Percentiles rank a stretch among this genome's conserved stretches.
phyloP scores from a whole-genome alignment of 1,140 invertebrate genomes.

The Camponotus pennsylvanicus region DNA sequence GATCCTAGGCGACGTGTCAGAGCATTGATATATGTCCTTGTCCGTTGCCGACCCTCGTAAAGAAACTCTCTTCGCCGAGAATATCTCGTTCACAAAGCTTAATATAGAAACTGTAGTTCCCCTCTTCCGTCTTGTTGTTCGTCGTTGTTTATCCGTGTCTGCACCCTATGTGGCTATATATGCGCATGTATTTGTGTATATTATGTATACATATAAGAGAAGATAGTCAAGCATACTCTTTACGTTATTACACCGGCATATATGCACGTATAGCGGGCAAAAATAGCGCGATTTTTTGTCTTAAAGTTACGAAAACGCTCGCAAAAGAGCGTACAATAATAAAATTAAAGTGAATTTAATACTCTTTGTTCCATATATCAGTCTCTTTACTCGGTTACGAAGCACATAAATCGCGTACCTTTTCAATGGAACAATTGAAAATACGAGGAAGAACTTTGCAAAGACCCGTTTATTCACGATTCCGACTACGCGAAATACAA shows the following conservation, averaged over 20 bases:
- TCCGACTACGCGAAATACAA: conserved; percentile 20
- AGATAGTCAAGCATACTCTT: conserved; percentile 39
- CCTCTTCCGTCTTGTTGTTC: conserved; percentile 48
- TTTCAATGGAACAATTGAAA: conserved; percentile 20
- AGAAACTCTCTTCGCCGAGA: conserved; percentile 33
- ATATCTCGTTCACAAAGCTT: conserved; percentile 62
- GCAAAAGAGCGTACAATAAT: not conserved
- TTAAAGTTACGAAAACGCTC: not conserved
- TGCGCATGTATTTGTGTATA: not conserved
- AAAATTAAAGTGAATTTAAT: conserved; percentile 33
- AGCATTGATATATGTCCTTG: conserved; percentile 46
- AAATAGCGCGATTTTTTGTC: conserved; percentile 14
- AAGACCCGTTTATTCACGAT: not conserved
- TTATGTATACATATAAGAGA: not conserved
- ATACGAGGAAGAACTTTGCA: not conserved
- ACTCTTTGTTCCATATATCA: not conserved
- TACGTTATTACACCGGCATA: not conserved
- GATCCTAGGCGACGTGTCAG: conserved; percentile 59
- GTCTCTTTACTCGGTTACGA: not conserved
- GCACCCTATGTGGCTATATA: not conserved
- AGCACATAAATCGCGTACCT: not conserved
- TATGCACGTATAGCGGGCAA: not conserved
- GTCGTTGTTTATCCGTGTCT: conserved; percentile 50
- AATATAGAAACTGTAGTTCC: conserved; percentile 46
- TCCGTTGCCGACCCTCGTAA: conserved; percentile 42